Evolutionary conservation across 1,140 invertebrate species (phyloP), one percentile per base, ranked within the genome.

Genomic region (Drosophila cardini): DNA sequence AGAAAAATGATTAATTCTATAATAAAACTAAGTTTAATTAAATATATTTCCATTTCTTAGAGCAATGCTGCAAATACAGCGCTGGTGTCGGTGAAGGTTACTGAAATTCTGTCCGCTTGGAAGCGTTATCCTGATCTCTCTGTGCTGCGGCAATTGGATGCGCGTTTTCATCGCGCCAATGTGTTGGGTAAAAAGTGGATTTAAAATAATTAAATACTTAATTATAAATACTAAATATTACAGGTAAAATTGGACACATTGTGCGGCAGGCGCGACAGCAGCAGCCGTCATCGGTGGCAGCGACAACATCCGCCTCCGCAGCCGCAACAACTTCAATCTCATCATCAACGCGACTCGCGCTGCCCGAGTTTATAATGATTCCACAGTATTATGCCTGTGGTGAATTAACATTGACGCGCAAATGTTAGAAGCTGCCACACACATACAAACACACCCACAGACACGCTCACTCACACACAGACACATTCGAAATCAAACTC

Each of bases 351-450:
- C 86, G 75, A 13, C 83, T 76, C 4, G 65, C 69, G 13, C 38
- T 91, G 61, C 81, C 90, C 15, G 90, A 91, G 46, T 78, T 75
- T 68, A 69, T 91, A 34, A 75, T 89, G 65, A 90, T 91, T 71
- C 91, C 91, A 53, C 91, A 91, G 85, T 91, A 91, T 90, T 91
- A 91, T 74, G 73, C 71, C 21, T 62, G 75, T 72, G 90, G 91
- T 32, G 83, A 77, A 76, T 65, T 91, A 53, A 91, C 63, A 53
- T 72, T 91, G 52, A 89, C 72, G 21, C 86, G 83, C 38, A 84
- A 90, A 77, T 91, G 79, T 69, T 90, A 74, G 15, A 13, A 13
- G 34, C 45, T 26, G 26, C 26, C 36, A 34, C 38, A 72, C 18
- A 52, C 18, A 42, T 10, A 34, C 42, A 57, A 34, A 61, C 11